Conservation (phyloP, 2,113 vertebrate species). For the Tympanuchus pallidicinctus region DNA sequence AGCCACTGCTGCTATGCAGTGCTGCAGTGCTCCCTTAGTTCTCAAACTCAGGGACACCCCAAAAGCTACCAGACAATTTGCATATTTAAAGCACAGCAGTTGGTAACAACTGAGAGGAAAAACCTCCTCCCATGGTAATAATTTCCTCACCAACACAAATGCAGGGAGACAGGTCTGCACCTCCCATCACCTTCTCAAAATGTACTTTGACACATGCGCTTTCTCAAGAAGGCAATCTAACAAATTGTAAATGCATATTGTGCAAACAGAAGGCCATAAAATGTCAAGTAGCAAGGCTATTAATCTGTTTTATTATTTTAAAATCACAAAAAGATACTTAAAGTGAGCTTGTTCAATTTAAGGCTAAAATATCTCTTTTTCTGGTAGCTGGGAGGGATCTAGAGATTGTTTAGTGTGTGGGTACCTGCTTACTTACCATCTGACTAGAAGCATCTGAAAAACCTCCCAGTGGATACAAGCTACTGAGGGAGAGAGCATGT, state of each 20-base stretch:
- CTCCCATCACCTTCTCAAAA: background rate
- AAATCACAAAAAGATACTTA: background rate
- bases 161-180: background rate
- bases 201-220: background rate
- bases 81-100: background rate
- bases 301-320: background rate
- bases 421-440: background rate
- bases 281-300: background rate
- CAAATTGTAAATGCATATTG: background rate
- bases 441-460: background rate
- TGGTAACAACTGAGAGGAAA: background rate
- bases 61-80: background rate
- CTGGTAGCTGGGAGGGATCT: background rate
- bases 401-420: background rate
- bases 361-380: background rate
- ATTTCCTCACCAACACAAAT: background rate
- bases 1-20: background rate
- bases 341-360: background rate
- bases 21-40: background rate
- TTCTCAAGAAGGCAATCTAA: background rate
- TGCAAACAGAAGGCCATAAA: background rate
- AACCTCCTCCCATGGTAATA: background rate
- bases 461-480: background rate
- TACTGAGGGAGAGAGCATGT: accelerated
- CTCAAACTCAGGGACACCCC: background rate